Evolutionary conservation across 2,113 vertebrate species (phyloP).

Genomic region (Chionis minor): DNA sequence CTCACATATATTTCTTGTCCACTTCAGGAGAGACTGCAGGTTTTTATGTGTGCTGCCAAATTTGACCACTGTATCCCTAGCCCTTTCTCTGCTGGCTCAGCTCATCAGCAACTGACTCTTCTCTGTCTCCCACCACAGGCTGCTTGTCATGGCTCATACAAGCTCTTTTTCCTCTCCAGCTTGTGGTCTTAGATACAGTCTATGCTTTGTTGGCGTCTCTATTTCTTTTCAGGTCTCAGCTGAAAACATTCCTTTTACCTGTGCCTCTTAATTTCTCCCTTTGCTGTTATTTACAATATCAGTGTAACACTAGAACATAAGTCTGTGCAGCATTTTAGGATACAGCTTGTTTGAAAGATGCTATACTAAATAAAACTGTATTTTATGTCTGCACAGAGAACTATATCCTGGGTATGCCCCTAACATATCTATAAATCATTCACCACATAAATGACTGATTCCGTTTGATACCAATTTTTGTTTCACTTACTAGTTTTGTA

Average conservation of each 20-base stretch:
- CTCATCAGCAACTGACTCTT: neutral
- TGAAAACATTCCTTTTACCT: slow-evolving; percentile 22
- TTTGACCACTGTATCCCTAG: neutral
- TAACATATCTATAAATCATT: slow-evolving; percentile 21
- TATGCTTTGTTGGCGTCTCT: neutral
- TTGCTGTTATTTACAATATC: slow-evolving; percentile 23
- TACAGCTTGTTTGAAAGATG: slow-evolving; percentile 10
- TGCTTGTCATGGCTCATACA: neutral
- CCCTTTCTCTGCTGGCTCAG: neutral
- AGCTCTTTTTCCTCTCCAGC: neutral
- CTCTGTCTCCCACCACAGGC: neutral
- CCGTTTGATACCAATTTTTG: slow-evolving; percentile 17
- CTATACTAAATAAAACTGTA: slow-evolving; percentile 10
- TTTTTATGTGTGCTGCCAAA: neutral
- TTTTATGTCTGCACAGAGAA: slow-evolving; percentile 35
- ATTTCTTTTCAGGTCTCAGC: neutral
- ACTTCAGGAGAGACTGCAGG: neutral
- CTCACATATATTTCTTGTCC: neutral
- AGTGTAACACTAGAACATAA: neutral
- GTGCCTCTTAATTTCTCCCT: neutral
- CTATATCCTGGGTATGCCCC: neutral
- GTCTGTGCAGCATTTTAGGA: slow-evolving; percentile 4
- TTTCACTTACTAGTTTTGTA: neutral
- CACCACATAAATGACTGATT: neutral
- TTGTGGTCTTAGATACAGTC: neutral